These are phyloP conservation scores for Muscidifurax raptorellus DNA, from an alignment of 1,140 invertebrate species.

Conservation along the genomic window DNA sequence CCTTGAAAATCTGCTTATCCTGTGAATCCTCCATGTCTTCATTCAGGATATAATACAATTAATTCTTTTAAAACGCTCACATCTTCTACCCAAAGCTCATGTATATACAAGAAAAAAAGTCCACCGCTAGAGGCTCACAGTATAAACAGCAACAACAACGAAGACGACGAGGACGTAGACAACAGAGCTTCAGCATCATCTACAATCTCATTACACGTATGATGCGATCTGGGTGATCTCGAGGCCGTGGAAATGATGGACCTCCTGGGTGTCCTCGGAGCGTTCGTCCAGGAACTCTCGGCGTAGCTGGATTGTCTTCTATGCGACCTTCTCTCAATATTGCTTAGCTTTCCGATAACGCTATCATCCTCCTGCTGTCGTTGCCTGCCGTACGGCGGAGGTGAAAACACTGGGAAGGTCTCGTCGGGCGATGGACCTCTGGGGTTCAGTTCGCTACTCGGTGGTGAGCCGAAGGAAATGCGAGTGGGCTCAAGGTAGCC, in stretches of 20 bases:
- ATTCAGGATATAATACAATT: neutral
- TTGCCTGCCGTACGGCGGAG: conserved; percentile 79
- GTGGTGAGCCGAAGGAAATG: conserved; percentile 86
- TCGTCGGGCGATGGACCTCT: conserved; percentile 84
- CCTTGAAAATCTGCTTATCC: neutral
- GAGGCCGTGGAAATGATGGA: conserved; percentile 84
- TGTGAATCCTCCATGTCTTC: neutral
- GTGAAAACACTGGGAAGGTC: conserved; percentile 89
- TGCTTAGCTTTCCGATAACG: neutral
- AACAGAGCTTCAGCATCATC: conserved; percentile 21
- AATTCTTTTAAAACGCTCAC: neutral
- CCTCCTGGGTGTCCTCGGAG: conserved; percentile 76
- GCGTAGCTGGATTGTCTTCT: conserved; percentile 72
- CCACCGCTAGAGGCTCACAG: conserved; percentile 57
- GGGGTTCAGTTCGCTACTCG: conserved; percentile 82
- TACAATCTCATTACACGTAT: conserved; percentile 83
- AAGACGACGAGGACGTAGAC: conserved; percentile 54
- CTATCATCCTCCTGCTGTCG: neutral
- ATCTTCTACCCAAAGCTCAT: neutral
- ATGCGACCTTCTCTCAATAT: conserved; percentile 57
- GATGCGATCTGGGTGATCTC: conserved; percentile 83
- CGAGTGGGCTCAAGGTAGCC: conserved; percentile 88
- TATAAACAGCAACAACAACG: conserved; percentile 28
- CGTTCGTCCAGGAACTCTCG: conserved; percentile 77
- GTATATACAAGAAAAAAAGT: conserved; percentile 30